Percentiles rank a stretch among this genome's conserved stretches.
Conservation (phyloP, 2,888 invertebrate genomes). For the Cerastoderma edule region DNA sequence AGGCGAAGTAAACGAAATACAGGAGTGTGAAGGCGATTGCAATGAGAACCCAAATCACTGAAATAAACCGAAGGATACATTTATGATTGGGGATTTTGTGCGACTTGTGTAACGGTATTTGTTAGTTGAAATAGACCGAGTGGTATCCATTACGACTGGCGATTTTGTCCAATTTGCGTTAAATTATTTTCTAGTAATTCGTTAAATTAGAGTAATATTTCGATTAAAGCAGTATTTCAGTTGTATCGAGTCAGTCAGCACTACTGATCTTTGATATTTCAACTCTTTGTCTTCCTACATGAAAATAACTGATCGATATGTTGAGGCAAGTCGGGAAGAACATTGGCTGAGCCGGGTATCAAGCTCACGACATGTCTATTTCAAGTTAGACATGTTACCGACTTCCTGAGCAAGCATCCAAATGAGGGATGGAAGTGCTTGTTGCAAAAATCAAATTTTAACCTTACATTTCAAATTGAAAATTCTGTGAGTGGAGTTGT, state of each 20-base stretch:
- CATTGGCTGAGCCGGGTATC: too few relatives aligned
- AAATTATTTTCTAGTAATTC: background rate
- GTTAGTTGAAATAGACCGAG: constrained; percentile 19
- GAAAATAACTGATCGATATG: too few relatives aligned
- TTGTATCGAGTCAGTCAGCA: too few relatives aligned
- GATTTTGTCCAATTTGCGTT: background rate
- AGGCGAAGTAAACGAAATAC: constrained; percentile 77
- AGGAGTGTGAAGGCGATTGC: constrained; percentile 27
- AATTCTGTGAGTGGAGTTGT: too few relatives aligned
- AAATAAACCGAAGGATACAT: constrained; percentile 10
- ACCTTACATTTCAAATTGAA: too few relatives aligned
- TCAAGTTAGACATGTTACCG: too few relatives aligned
- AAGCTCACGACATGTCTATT: too few relatives aligned
- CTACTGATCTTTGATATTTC: too few relatives aligned
- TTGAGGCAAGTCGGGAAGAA: too few relatives aligned
- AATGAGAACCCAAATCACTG: constrained; percentile 39
- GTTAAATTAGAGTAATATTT: background rate
- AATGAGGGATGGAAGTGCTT: too few relatives aligned
- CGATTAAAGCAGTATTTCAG: background rate
- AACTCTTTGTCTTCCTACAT: background rate
- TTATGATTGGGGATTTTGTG: background rate
- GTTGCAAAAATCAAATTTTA: too few relatives aligned
- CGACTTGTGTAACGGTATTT: background rate
- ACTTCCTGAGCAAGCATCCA: too few relatives aligned
- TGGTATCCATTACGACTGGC: background rate